Base-by-base conservation (phyloP, 2,888 invertebrate genomes). In the Sminthurides aquaticus region DNA sequence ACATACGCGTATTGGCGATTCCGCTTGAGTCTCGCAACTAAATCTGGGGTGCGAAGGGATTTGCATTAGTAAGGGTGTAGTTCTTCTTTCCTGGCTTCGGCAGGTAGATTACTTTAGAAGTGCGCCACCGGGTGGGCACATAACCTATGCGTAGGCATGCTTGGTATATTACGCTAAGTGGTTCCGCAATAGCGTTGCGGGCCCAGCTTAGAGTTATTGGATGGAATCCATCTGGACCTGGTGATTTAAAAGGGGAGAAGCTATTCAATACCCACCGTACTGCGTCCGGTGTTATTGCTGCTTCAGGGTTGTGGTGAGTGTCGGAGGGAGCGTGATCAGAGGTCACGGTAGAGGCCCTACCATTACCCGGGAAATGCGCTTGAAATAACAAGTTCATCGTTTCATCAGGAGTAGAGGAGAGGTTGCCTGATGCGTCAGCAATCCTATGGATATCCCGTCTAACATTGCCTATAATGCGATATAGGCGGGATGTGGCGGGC, bases 21-120 rank as follows among this genome's bases (percentile, higher is more conserved):
- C 43, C 8, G 15, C 15, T 34, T 15, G 8, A 34, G 43, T 34
- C 15, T 15, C 15, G 8, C 15, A 5, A 34, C 43, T 11, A 34
- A 11, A 15, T 34, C 15, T 11, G 43, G 43, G 5, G 43, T 34
- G 43, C 43, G 43, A 11, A 34, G 5, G 43, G 5, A 15, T 34
- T 15, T 34, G 15, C 15, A 5, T 34, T 22, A 20, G 18, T 5
- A 5, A 15, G 20, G 20, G 52, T 20, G 52, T 52, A 52, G 20
- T 52, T 20, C 52, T 8, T 52, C 20, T 52, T 52, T 8, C 52
- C 52, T 20, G 52, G 52, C 22, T 52, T 52, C 20, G 52, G 52
- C 20, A 52, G 20, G 20, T 20, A 52, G 22, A 52, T 52, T 52
- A 52, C 52, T 8, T 20, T 8, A 20, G 52, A 52, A 18, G 20